Evolutionary conservation across 2,797 vertebrate species (phyloP).

Genomic region (Acanthopagrus latus): DNA sequence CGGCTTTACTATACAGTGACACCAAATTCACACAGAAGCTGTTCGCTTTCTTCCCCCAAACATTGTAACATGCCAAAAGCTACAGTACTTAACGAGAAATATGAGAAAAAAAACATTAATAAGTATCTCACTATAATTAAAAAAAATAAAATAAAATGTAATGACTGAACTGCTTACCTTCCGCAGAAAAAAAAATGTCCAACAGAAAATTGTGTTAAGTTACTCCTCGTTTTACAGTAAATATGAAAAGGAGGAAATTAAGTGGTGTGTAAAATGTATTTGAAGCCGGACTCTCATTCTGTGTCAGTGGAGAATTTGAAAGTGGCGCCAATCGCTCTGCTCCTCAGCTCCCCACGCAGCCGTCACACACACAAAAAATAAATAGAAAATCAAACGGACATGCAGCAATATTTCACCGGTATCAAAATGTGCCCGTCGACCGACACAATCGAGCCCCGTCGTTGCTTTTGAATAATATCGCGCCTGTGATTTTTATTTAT

Average conservation of each 20-base stretch:
- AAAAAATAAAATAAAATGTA: neutral
- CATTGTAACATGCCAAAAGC: neutral
- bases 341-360: slow-evolving; percentile 70
- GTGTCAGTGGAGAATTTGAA: slow-evolving; percentile 84
- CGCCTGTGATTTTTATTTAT: slow-evolving; percentile 81
- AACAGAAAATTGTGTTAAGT: slow-evolving; percentile 2
- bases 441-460: slow-evolving; percentile 25
- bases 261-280: slow-evolving; percentile 62
- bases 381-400: slow-evolving; percentile 74
- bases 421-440: slow-evolving; percentile 55
- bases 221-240: slow-evolving; percentile 41
- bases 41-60: neutral
- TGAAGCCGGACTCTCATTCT: slow-evolving; percentile 79
- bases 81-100: rapidly evolving
- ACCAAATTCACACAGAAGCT: neutral
- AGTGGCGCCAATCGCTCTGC: slow-evolving; percentile 83
- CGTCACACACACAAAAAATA: slow-evolving; percentile 81
- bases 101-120: neutral
- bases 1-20: neutral
- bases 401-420: slow-evolving; percentile 49
- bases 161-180: slow-evolving; percentile 68
- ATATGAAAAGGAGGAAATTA: slow-evolving; percentile 47
- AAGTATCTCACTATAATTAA: rapidly evolving
- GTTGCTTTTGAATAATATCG: slow-evolving; percentile 48
- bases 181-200: slow-evolving; percentile 32